phyloP scores from a whole-genome alignment of 2,113 vertebrate genomes.

The Chelonoidis abingdonii region DNA sequence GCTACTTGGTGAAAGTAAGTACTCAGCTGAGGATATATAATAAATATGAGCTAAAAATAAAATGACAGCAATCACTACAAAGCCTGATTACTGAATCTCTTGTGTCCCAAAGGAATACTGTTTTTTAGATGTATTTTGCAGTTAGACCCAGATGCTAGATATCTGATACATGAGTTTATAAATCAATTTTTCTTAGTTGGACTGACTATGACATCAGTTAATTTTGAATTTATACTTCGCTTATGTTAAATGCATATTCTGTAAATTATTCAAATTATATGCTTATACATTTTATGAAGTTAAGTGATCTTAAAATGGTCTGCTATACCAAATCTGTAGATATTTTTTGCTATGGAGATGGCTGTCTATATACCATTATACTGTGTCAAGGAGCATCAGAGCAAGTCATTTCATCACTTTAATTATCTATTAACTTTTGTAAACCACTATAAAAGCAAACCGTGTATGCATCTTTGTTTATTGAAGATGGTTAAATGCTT shows the following conservation, averaged over 20 bases:
- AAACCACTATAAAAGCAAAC: background rate
- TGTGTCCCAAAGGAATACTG: slow-evolving; percentile 58
- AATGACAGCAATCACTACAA: slow-evolving; percentile 59
- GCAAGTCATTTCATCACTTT: background rate
- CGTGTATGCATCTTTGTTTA: background rate
- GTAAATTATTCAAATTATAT: background rate
- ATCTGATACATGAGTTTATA: slow-evolving; percentile 65
- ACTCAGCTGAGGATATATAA: slow-evolving; percentile 32
- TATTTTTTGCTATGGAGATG: fast-evolving
- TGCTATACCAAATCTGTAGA: background rate
- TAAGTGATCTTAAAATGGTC: background rate
- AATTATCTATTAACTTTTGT: background rate
- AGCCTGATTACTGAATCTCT: slow-evolving; percentile 65
- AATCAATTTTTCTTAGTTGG: slow-evolving; percentile 52
- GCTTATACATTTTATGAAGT: background rate
- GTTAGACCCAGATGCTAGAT: slow-evolving; percentile 53
- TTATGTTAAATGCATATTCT: slow-evolving; percentile 6
- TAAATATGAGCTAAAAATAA: slow-evolving; percentile 58
- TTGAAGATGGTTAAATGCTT: background rate
- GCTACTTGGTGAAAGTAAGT: slow-evolving; percentile 49
- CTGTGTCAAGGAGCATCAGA: background rate
- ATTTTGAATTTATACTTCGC: slow-evolving; percentile 34
- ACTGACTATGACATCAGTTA: slow-evolving; percentile 46
- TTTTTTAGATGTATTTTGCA: slow-evolving; percentile 40
- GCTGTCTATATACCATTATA: background rate